Evolutionary conservation across 2,888 invertebrate genomes (phyloP), one percentile per base, ranked within the genome.

Genomic region (Melanostoma scalare): DNA sequence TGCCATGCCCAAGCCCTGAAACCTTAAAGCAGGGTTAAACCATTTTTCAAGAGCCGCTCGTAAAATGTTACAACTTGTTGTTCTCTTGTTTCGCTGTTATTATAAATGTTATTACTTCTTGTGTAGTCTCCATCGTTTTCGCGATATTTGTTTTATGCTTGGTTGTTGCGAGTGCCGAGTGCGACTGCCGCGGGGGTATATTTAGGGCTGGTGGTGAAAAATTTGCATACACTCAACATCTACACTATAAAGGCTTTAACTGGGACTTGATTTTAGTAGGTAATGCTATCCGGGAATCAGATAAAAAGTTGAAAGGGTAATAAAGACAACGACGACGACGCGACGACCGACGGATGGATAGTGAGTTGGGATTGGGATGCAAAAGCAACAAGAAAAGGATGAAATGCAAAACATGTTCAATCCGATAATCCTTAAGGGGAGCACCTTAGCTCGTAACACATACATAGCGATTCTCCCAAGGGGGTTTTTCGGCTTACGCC

Each of bases 41-140:
- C 73, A 73, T 73, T 63, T 63, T 50, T 82, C 69, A 78, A 73
- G 69, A 82, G 63, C 40, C 31, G 42, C 46, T 78, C 82, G 58
- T 82, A 78, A 82, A 78, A 78, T 74, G 73, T 82, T 78, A 82
- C 78, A 82, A 82, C 82, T 82, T 82, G 82, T 82, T 82, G 78
- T 82, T 73, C 73, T 40, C 73, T 60, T 69, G 73, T 74, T 74
- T 68, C 46, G 72, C 61, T 61, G 55, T 73, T 78, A 65, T 69
- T 40, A 38, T 31, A 65, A 38, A 38, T 53, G 40, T 48, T 63
- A 40, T 42, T 65, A 44, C 46, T 65, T 38, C 56, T 38, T 20
- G 9, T 44, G 44, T 33, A 42, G 5, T 33, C 35, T 55, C 30
- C 46, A 60, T 48, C n/a, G 20, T 63, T 42, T 40, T 44, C 33